phyloP scores from a whole-genome alignment of 2,888 invertebrate genomes.

The Papilio protenor region DNA sequence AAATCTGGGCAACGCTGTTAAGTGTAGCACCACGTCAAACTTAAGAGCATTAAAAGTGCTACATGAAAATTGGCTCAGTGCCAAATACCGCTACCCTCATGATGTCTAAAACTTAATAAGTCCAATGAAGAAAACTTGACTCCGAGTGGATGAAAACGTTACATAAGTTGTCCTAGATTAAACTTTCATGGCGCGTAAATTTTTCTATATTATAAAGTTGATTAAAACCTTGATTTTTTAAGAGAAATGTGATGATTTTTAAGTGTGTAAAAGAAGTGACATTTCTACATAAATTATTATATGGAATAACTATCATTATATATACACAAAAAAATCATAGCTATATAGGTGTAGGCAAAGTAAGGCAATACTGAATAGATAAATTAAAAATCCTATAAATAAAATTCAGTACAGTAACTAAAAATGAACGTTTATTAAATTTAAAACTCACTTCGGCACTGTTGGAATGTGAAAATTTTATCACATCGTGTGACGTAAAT shows the following conservation, averaged over 20 bases:
- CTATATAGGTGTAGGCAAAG: too few relatives aligned
- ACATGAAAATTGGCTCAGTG: constrained; percentile 65
- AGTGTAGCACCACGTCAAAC: constrained; percentile 72
- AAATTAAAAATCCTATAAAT: not conserved
- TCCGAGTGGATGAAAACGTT: constrained; percentile 33
- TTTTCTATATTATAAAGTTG: not conserved
- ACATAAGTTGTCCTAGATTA: constrained; percentile 27
- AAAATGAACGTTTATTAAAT: constrained; percentile 23
- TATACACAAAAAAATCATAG: too few relatives aligned
- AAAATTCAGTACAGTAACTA: not conserved
- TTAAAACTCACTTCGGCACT: constrained; percentile 16
- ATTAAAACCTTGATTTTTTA: not conserved
- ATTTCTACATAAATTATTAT: too few relatives aligned
- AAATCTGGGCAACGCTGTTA: constrained; percentile 66
- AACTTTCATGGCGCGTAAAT: constrained; percentile 1
- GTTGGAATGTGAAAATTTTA: constrained; percentile 47
- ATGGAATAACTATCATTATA: too few relatives aligned
- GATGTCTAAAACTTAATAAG: constrained; percentile 56
- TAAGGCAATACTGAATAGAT: too few relatives aligned
- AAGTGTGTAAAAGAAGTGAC: too few relatives aligned
- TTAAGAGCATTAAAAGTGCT: constrained; percentile 78
- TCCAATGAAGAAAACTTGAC: constrained; percentile 56
- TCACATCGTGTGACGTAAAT: constrained; percentile 53
- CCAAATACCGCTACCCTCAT: constrained; percentile 59
- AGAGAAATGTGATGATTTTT: too few relatives aligned